phyloP scores from a whole-genome alignment of 2,113 vertebrate genomes.

The Malurus alboscapulatus region DNA sequence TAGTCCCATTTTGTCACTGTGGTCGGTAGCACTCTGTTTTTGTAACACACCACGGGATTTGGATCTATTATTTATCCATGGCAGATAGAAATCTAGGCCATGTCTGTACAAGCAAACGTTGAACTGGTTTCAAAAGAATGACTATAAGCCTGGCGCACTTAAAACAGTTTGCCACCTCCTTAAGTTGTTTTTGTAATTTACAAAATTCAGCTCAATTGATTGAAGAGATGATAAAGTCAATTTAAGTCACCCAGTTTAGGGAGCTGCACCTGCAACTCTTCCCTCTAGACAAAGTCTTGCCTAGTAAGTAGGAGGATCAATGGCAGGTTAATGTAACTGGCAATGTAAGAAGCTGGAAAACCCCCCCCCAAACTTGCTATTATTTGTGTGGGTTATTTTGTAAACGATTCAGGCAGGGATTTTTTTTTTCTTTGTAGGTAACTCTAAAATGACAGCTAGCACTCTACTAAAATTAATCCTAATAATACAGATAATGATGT shows the following conservation, averaged over 20 bases:
- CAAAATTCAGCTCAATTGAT: constrained; percentile 49
- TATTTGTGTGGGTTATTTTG: constrained; percentile 10
- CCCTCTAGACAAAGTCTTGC: constrained; percentile 52
- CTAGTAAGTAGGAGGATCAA: constrained; percentile 56
- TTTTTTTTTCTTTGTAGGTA: not conserved
- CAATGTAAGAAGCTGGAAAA: constrained; percentile 3
- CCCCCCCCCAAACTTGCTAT: not conserved
- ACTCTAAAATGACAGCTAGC: constrained; percentile 13
- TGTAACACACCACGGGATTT: not conserved
- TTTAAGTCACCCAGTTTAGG: constrained; percentile 41
- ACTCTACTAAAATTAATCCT: constrained; percentile 22
- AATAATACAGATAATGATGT: constrained; percentile 20
- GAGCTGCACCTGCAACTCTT: constrained; percentile 47
- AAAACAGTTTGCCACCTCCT: constrained; percentile 39
- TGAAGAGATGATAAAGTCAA: constrained; percentile 62
- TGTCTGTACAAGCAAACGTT: not conserved
- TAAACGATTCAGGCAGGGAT: constrained; percentile 2
- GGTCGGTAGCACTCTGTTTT: not conserved
- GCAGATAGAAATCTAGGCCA: constrained; percentile 44
- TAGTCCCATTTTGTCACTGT: not conserved
- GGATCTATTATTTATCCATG: constrained; percentile 21
- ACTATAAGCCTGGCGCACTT: constrained; percentile 47
- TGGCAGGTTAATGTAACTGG: constrained; percentile 50
- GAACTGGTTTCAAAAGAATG: constrained; percentile 21
- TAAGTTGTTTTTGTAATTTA: constrained; percentile 61